These are phyloP conservation scores for Gnathonemus echidnorhynchus DNA, from an alignment of 2,113 vertebrate species.

Conservation along the genomic window DNA sequence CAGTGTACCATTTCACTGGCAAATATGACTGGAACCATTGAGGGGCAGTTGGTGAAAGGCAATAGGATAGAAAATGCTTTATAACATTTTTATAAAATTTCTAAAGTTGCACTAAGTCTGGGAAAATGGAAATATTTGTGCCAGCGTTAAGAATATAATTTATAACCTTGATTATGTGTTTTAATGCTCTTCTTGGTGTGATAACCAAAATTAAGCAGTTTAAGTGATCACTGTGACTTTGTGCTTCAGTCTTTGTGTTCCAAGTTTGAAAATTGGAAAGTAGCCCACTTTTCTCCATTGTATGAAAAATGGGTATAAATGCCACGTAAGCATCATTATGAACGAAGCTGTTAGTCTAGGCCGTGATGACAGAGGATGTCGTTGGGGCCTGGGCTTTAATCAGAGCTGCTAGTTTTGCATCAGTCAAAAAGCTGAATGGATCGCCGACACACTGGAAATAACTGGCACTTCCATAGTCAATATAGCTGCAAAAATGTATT, in stretches of 20 bases:
- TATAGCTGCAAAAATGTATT: background rate
- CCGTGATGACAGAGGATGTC: background rate
- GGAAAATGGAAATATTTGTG: background rate
- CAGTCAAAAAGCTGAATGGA: background rate
- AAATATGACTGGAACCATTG: background rate
- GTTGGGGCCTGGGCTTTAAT: background rate
- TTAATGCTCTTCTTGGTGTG: background rate
- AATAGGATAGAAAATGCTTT: background rate
- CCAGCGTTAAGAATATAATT: background rate
- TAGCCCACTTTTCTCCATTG: background rate
- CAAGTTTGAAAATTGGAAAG: background rate
- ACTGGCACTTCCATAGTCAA: background rate
- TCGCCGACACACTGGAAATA: background rate
- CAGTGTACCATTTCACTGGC: background rate
- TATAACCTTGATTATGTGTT: background rate
- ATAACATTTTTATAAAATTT: background rate
- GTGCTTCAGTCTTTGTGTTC: background rate
- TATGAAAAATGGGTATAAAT: background rate
- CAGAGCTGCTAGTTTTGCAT: background rate
- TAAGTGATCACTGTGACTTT: background rate
- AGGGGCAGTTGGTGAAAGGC: background rate
- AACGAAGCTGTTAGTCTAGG: background rate
- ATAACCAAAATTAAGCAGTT: background rate
- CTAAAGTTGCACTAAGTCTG: background rate
- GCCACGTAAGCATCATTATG: background rate